Conservation (phyloP, 2,888 invertebrate genomes). For the Liposcelis brunnea region DNA sequence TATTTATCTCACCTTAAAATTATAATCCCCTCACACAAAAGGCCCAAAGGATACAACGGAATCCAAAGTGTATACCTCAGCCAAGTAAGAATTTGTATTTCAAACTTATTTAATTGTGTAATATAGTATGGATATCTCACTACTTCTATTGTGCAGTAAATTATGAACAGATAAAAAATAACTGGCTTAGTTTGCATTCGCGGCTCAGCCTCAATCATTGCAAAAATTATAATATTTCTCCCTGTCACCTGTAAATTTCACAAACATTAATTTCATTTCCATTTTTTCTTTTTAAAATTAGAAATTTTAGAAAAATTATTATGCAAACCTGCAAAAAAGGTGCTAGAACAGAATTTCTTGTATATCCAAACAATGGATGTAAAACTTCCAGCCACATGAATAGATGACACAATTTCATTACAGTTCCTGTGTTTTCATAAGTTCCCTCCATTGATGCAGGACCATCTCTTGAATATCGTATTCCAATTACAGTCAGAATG, state of each 20-base stretch:
- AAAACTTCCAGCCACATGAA: constrained; percentile 74
- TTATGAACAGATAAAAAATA: constrained; percentile 69
- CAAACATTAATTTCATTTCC: no score
- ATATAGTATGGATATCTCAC: constrained; percentile 88
- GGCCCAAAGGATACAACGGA: constrained; percentile 77
- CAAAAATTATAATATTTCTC: constrained; percentile 59
- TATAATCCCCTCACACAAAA: constrained; percentile 70
- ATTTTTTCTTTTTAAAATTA: no score
- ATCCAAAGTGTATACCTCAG: constrained; percentile 88
- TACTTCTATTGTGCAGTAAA: constrained; percentile 70
- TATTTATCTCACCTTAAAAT: constrained; percentile 32
- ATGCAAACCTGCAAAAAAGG: constrained; percentile 48
- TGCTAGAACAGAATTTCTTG: constrained; percentile 53
- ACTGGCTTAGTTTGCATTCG: constrained; percentile 76
- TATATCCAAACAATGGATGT: constrained; percentile 78
- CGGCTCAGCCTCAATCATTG: constrained; percentile 67
- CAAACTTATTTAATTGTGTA: constrained; percentile 53
- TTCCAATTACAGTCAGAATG: constrained; percentile 49
- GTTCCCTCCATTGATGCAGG: constrained; percentile 48
- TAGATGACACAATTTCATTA: constrained; percentile 64
- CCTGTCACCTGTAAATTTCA: constrained; percentile 40
- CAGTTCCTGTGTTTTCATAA: constrained; percentile 55
- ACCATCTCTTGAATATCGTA: constrained; percentile 60
- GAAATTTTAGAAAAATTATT: no score
- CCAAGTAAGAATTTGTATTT: constrained; percentile 69